These are phyloP conservation scores for Julus scanicus DNA, from an alignment of 2,888 invertebrate genomes.

Conservation along the genomic window DNA sequence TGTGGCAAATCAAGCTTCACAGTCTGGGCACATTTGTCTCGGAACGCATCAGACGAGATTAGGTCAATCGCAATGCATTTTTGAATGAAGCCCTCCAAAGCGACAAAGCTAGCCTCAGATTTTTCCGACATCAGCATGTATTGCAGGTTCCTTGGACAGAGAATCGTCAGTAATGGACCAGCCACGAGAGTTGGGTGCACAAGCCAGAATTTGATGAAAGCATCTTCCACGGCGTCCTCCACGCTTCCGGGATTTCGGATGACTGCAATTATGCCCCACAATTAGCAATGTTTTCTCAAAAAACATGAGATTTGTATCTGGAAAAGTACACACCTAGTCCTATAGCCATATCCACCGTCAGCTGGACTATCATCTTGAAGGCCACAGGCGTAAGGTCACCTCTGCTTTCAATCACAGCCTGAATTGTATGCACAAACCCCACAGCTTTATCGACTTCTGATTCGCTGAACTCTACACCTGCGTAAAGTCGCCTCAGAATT, in stretches of 20 bases:
- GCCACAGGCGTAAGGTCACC: background rate
- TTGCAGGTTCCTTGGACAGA: background rate
- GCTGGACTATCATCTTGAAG: background rate
- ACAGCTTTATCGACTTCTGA: background rate
- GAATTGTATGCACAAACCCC: background rate
- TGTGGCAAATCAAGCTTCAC: background rate
- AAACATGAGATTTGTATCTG: no score
- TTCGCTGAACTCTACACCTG: background rate
- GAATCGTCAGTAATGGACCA: background rate
- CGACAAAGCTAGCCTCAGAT: background rate
- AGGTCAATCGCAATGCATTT: background rate
- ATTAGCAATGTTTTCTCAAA: background rate
- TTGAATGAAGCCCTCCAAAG: background rate
- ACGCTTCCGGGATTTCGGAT: background rate
- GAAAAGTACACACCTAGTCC: background rate
- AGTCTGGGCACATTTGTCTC: background rate
- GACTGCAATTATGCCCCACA: background rate
- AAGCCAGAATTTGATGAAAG: background rate
- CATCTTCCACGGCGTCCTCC: background rate
- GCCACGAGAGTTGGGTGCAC: background rate
- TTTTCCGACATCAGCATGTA: background rate
- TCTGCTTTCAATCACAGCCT: background rate
- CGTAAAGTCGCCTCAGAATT: background rate
- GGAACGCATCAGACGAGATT: background rate
- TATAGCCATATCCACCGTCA: background rate